Base-by-base conservation (phyloP, 2,888 invertebrate species). In the Brachylomia viminalis region DNA sequence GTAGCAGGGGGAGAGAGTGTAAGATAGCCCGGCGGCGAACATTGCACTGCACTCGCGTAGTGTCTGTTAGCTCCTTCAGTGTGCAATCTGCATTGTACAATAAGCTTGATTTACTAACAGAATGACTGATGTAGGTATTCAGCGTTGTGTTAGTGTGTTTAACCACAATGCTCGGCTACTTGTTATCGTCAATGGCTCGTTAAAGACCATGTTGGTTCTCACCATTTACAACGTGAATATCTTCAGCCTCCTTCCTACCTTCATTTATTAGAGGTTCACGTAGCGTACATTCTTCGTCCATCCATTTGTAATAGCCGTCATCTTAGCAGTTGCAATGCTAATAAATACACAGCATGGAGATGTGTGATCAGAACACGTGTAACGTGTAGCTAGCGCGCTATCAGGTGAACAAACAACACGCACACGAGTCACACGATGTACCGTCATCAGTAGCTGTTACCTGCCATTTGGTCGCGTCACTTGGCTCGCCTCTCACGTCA, bases 391-490 rank as follows among this genome's bases (percentile, higher is more conserved):
- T n/a, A n/a, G n/a, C n/a, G n/a, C 33, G 27, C 23, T 13, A 30
- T 45, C 30, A 77, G 17, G 27, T 33, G 13, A 10, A 45, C 15
- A 52, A 17, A 13, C 17, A 54, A 20, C 33, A 11, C 20, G 0
- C 30, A 42, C 17, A 45, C 27, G 30, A 11, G 15, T 0, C 30
- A 42, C 17, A 45, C 27, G 30, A 10, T 17, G 33, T 27, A 15
- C 42, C 10, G 8, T 10, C 23, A 17, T 17, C 27, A 47, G 45
- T 15, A 27, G 73, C 72, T 33, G 17, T 52, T 33, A 33, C n/a
- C 72, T 52, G 73, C 73, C 45, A 73, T 15, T 17, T n/a, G 73
- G 49, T 10, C 23, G 54, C 56, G 56, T 27, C 56, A 33, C 76
- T 75, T 5, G 33, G 33, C 33, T 33, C 33, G 49, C 42, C 64